phyloP scores from a whole-genome alignment of 2,888 invertebrate genomes.

The Sinelater perroti region DNA sequence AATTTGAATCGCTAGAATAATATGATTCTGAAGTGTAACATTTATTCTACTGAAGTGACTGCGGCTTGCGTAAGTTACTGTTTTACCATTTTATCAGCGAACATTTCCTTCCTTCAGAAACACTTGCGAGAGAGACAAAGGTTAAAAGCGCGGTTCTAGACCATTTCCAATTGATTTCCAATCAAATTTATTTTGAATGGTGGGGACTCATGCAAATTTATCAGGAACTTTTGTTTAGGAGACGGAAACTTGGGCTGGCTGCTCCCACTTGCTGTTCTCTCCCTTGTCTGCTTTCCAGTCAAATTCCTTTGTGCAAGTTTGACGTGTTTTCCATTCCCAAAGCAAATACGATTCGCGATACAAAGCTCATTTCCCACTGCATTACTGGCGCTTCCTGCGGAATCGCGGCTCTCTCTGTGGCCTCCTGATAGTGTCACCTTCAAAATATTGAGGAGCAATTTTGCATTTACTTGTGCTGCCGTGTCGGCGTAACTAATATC shows the following conservation, averaged over 20 bases:
- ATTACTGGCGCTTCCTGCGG: slow-evolving; percentile 32
- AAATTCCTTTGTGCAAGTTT: slow-evolving; percentile 34
- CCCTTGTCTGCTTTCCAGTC: slow-evolving; percentile 37
- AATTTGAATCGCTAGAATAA: too few relatives aligned
- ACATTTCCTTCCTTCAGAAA: too few relatives aligned
- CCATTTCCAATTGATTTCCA: slow-evolving; percentile 29
- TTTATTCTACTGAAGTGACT: too few relatives aligned
- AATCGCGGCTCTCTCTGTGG: slow-evolving; percentile 28
- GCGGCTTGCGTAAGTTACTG: too few relatives aligned
- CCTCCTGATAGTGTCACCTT: slow-evolving; percentile 26
- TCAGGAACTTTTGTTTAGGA: slow-evolving; percentile 32
- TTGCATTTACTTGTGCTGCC: too few relatives aligned
- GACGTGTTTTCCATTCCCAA: slow-evolving; percentile 34
- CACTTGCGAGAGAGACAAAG: too few relatives aligned
- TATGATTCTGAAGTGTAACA: too few relatives aligned
- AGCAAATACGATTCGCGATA: slow-evolving; percentile 35
- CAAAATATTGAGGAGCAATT: too few relatives aligned
- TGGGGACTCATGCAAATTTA: slow-evolving; percentile 30
- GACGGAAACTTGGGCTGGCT: slow-evolving; percentile 31
- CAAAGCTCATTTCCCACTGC: slow-evolving; percentile 37
- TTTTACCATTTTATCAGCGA: too few relatives aligned
- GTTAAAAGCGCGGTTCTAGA: slow-evolving; percentile 22
- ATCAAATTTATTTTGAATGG: slow-evolving; percentile 28
- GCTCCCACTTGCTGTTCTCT: slow-evolving; percentile 12
- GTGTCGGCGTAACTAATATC: too few relatives aligned